Evolutionary conservation across 2,797 vertebrate genomes (phyloP).

Genomic region (Martes flavigula): DNA sequence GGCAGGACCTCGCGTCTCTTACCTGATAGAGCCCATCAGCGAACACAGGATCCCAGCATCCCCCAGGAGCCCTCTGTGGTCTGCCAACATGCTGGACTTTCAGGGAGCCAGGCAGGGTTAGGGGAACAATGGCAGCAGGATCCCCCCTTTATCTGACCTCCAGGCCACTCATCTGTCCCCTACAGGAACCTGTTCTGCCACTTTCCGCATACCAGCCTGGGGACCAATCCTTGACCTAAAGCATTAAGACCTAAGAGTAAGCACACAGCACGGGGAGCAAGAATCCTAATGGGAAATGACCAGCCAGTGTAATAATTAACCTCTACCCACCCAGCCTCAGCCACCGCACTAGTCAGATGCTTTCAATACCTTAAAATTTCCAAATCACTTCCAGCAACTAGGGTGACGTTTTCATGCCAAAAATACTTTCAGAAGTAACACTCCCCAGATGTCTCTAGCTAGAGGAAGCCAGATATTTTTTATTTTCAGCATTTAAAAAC

Average conservation of each 20-base stretch:
- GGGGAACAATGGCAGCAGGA: not conserved
- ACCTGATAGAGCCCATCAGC: not conserved
- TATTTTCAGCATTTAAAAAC: not conserved
- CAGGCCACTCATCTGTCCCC: not conserved
- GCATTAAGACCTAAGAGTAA: not conserved
- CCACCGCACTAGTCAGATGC: not conserved
- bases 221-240: not conserved
- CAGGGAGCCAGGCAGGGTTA: not conserved
- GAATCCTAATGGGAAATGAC: not conserved
- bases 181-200: not conserved
- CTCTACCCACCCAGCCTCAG: not conserved
- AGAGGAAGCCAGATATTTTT: slow-evolving; percentile 6
- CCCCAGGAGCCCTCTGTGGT: not conserved
- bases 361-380: slow-evolving; percentile 29
- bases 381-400: slow-evolving; percentile 20
- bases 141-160: not conserved
- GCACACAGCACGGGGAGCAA: not conserved
- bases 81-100: not conserved
- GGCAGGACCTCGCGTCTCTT: not conserved
- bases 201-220: not conserved
- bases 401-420: slow-evolving; percentile 28
- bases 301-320: not conserved
- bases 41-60: not conserved
- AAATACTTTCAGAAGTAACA: slow-evolving; percentile 45
- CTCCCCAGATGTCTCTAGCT: slow-evolving; percentile 29